Percentiles rank a stretch among this genome's conserved stretches.
Conservation (phyloP, 2,113 vertebrate species). For the Loxodonta africana region DNA sequence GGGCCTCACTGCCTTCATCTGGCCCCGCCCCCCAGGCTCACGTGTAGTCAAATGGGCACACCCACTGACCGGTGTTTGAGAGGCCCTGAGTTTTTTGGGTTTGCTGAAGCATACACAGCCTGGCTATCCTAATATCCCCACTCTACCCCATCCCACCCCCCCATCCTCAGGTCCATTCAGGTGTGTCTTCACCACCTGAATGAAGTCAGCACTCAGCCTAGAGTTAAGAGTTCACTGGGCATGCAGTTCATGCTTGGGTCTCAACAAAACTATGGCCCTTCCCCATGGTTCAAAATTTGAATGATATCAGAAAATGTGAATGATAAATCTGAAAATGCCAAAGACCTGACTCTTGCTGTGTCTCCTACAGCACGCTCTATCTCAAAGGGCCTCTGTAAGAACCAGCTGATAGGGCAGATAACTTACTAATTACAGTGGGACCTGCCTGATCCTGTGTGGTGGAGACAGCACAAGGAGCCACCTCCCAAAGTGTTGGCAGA, state of each 20-base stretch:
- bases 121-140: not conserved
- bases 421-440: not conserved
- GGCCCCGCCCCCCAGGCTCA: not conserved
- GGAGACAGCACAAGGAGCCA: not conserved
- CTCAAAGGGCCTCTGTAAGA: not conserved
- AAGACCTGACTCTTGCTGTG: not conserved
- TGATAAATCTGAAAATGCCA: not conserved
- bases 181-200: not conserved
- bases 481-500: not conserved
- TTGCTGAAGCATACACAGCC: not conserved
- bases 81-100: not conserved
- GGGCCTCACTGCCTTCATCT: too few species aligned
- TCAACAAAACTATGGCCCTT: not conserved
- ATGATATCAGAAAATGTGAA: not conserved
- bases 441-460: not conserved
- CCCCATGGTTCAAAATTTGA: constrained; percentile 21
- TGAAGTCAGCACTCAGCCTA: not conserved
- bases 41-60: not conserved
- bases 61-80: not conserved
- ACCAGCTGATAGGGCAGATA: not conserved
- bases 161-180: not conserved
- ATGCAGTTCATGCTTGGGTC: not conserved
- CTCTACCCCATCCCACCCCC: not conserved
- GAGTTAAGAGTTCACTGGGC: not conserved
- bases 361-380: not conserved